phyloP scores from a whole-genome alignment of 1,140 invertebrate species.

The Diabrotica virgifera region DNA sequence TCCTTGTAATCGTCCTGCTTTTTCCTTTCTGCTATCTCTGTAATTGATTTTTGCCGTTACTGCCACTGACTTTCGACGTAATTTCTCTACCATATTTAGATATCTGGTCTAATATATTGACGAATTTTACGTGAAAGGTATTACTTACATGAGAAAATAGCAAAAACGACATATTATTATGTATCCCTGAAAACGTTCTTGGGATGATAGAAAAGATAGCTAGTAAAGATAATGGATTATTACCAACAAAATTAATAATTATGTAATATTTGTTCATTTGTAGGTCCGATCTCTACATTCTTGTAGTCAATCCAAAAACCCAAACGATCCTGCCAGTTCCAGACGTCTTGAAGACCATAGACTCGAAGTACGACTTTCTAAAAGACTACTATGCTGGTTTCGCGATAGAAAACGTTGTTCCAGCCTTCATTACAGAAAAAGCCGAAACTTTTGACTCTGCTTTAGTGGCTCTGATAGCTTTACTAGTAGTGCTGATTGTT shows the following conservation, averaged over 20 bases:
- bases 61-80: too few species aligned
- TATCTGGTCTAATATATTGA: too few species aligned
- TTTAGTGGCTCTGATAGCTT: conserved; percentile 78
- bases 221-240: neutral
- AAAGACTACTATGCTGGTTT: conserved; percentile 74
- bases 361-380: conserved; percentile 80
- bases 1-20: too few species aligned
- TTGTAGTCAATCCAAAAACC: conserved; percentile 73
- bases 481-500: conserved; percentile 81
- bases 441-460: conserved; percentile 81
- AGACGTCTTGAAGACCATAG: conserved; percentile 78
- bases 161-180: too few species aligned
- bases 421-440: conserved; percentile 58
- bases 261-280: conserved; percentile 17
- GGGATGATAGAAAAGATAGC: too few species aligned
- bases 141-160: too few species aligned
- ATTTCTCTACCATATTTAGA: too few species aligned
- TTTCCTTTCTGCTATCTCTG: too few species aligned
- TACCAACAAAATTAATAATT: neutral
- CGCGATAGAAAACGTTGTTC: conserved; percentile 80
- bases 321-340: conserved; percentile 75
- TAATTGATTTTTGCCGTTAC: too few species aligned
- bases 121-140: too few species aligned
- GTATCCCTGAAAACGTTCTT: too few species aligned
- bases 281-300: conserved; percentile 86